These are phyloP conservation scores for Neolamprologus sp. DNA, from an alignment of 2,113 vertebrate species.

Conservation along the genomic window DNA sequence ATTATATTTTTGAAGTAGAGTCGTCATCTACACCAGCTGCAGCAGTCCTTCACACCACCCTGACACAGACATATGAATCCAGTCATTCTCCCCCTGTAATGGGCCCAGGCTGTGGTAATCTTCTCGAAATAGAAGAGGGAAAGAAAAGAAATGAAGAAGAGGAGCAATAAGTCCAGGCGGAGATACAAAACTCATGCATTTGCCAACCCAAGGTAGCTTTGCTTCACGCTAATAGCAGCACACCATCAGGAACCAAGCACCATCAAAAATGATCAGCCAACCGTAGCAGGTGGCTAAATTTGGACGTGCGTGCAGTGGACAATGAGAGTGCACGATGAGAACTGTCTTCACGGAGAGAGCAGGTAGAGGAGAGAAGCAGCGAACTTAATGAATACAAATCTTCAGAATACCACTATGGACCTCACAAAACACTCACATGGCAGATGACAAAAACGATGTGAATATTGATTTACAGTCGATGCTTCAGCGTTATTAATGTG, in stretches of 20 bases:
- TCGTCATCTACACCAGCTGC: background rate
- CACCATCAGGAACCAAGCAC: conserved; percentile 27
- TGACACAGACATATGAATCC: background rate
- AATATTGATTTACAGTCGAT: background rate
- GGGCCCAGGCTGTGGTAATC: conserved; percentile 8
- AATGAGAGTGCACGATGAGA: background rate
- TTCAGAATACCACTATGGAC: background rate
- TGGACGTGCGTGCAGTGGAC: conserved; percentile 42
- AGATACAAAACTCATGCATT: conserved; percentile 27
- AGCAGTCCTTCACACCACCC: background rate
- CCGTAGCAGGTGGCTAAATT: conserved; percentile 60
- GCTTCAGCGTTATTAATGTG: background rate
- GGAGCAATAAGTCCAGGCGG: background rate
- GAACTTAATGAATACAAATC: conserved; percentile 12
- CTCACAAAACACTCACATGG: background rate
- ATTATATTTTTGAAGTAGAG: background rate
- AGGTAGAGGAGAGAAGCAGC: background rate
- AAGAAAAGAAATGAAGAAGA: conserved; percentile 1
- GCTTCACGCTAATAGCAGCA: conserved; percentile 30
- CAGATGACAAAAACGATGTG: conserved; percentile 9
- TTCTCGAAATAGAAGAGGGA: conserved; percentile 42
- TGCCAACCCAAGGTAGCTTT: conserved; percentile 21
- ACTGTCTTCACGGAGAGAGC: background rate
- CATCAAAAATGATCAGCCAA: conserved; percentile 66
- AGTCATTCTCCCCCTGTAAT: background rate